Evolutionary conservation across 2,888 invertebrate species (phyloP).

Genomic region (Ophioninae sp.): DNA sequence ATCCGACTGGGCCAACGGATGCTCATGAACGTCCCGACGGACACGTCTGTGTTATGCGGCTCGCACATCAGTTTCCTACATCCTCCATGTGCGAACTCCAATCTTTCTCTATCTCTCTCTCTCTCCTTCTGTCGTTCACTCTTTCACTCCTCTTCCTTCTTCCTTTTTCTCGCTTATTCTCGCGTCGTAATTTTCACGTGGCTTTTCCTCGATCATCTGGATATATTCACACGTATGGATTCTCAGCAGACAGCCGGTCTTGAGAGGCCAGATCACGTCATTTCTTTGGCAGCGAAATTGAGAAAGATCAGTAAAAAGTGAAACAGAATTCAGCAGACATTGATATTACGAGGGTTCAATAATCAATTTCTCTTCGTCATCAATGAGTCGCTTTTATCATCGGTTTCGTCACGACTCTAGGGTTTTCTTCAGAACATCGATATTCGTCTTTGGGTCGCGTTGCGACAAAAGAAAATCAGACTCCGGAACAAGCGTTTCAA

Average conservation of each 20-base stretch:
- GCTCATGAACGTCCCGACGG: slow-evolving; percentile 60
- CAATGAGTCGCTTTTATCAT: not conserved
- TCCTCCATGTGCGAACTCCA: slow-evolving; percentile 27
- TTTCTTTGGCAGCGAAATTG: slow-evolving; percentile 55
- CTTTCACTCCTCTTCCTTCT: not conserved
- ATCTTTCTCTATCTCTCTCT: slow-evolving; percentile 38
- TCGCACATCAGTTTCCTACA: slow-evolving; percentile 48
- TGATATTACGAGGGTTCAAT: slow-evolving; percentile 9
- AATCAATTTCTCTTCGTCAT: slow-evolving; percentile 21
- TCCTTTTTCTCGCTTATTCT: slow-evolving; percentile 23
- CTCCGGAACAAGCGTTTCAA: not conserved
- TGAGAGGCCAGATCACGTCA: slow-evolving; percentile 35
- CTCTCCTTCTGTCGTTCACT: not conserved
- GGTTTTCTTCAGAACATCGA: not conserved
- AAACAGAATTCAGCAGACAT: slow-evolving; percentile 9
- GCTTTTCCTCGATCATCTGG: slow-evolving; percentile 58
- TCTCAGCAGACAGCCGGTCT: slow-evolving; percentile 54
- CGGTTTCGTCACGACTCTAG: not conserved
- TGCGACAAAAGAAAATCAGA: not conserved
- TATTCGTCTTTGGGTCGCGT: slow-evolving; percentile 6
- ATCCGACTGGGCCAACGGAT: slow-evolving; percentile 68
- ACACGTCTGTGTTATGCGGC: slow-evolving; percentile 67
- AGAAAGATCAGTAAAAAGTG: slow-evolving; percentile 39
- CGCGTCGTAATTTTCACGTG: slow-evolving; percentile 53
- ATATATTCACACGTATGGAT: slow-evolving; percentile 31